These are phyloP conservation scores for Yoshiicerus persimilis DNA, from an alignment of 1,140 invertebrate genomes.

Conservation along the genomic window DNA sequence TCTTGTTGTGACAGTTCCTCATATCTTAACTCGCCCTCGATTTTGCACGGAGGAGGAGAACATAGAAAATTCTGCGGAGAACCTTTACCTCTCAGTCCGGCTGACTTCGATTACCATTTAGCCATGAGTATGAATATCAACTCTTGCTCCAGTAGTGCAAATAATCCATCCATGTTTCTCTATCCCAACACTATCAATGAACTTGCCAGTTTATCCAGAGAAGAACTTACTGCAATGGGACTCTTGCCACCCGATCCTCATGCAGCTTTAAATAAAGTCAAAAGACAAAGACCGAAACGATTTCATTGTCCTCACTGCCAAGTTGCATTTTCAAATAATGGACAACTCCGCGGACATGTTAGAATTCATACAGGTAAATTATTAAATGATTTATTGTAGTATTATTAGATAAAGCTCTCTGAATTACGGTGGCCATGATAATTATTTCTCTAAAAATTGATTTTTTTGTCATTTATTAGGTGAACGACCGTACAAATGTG, in stretches of 20 bases:
- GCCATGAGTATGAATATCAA: neutral
- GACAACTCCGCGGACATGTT: constrained; percentile 86
- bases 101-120: constrained; percentile 23
- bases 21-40: neutral
- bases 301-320: constrained; percentile 85
- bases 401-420: neutral
- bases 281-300: constrained; percentile 81
- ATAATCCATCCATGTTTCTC: constrained; percentile 31
- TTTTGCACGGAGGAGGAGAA: neutral
- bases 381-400: neutral
- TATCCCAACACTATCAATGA: constrained; percentile 43
- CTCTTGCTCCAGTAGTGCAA: neutral
- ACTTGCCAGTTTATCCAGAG: constrained; percentile 42
- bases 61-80: neutral
- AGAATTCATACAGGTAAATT: constrained; percentile 83
- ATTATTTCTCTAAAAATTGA: neutral
- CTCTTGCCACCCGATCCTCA: constrained; percentile 42
- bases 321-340: constrained; percentile 89
- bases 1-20: neutral
- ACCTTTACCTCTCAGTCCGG: neutral
- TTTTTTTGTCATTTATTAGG: constrained; percentile 59
- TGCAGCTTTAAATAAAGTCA: constrained; percentile 58
- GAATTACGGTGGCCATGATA: neutral
- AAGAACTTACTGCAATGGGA: constrained; percentile 47
- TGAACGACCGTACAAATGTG: constrained; percentile 83